A percentile compares a stretch with the other conserved stretches of the same genome.
phyloP scores from a whole-genome alignment of 2,888 invertebrate genomes.

The Ochlodes sylvanus region DNA sequence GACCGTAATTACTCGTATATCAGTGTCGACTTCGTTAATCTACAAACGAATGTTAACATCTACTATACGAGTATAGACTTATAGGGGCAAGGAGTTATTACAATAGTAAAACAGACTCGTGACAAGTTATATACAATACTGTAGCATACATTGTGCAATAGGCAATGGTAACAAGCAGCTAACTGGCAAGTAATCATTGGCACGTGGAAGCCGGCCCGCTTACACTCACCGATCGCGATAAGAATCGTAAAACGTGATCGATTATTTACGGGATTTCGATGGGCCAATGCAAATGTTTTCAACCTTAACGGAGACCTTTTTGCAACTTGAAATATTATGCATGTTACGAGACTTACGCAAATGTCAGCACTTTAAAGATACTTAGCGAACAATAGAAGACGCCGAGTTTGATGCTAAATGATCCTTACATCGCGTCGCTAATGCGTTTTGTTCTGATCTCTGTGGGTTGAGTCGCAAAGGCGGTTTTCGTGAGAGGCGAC shows the following conservation, averaged over 20 bases:
- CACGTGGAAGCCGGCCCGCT: conserved; percentile 64
- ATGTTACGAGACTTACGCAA: conserved; percentile 40
- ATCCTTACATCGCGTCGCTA: conserved; percentile 45
- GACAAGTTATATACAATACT: conserved; percentile 15
- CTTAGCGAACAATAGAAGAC: conserved; percentile 51
- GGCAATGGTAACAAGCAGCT: conserved; percentile 40
- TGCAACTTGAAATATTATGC: conserved; percentile 17
- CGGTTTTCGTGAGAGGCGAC: conserved; percentile 73
- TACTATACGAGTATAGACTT: too few relatives aligned
- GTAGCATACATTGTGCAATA: conserved; percentile 56
- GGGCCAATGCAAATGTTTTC: conserved; percentile 21
- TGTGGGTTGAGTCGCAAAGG: conserved; percentile 58
- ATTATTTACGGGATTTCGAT: conserved; percentile 57
- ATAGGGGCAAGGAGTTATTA: background rate
- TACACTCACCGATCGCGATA: conserved; percentile 58
- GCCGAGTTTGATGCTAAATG: conserved; percentile 50
- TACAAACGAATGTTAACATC: background rate
- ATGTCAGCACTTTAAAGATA: conserved; percentile 49
- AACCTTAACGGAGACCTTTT: conserved; percentile 18
- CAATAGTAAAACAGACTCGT: conserved; percentile 34
- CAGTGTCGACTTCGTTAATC: background rate
- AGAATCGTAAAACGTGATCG: conserved; percentile 62
- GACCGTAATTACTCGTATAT: background rate
- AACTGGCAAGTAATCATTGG: conserved; percentile 47
- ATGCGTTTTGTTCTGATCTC: conserved; percentile 53